phyloP scores from a whole-genome alignment of 2,113 vertebrate genomes.

The Ammodytes dubius region DNA sequence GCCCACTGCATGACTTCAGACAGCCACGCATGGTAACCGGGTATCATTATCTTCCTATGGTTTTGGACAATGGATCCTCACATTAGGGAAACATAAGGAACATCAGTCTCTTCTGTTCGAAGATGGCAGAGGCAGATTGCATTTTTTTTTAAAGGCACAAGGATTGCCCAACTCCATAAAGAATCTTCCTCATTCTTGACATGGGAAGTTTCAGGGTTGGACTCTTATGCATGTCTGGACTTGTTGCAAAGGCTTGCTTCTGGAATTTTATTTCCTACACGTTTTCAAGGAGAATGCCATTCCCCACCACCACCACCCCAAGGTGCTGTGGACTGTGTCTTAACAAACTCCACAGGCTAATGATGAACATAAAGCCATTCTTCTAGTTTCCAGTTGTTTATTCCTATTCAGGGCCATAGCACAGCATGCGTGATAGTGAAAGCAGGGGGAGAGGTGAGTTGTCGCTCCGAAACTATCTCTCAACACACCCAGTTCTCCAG shows the following conservation, averaged over 20 bases:
- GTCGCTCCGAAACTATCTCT: constrained; percentile 1
- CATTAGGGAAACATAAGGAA: constrained; percentile 29
- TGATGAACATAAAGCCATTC: constrained; percentile 7
- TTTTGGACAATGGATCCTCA: constrained; percentile 50
- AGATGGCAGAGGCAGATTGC: constrained; percentile 21
- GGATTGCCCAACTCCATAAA: constrained; percentile 40
- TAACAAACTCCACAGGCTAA: constrained; percentile 1
- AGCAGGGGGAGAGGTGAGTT: constrained; percentile 9
- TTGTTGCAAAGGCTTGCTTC: constrained; percentile 38
- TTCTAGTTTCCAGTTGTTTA: background rate
- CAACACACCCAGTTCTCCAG: constrained; percentile 13
- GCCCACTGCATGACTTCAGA: constrained; percentile 32
- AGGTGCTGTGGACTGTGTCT: background rate
- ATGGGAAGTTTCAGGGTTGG: constrained; percentile 28
- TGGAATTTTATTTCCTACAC: constrained; percentile 9
- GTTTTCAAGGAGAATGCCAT: constrained; percentile 18
- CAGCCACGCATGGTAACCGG: background rate
- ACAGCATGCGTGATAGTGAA: background rate
- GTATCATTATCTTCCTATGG: constrained; percentile 33
- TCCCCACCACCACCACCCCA: constrained; percentile 15
- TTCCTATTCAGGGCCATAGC: background rate
- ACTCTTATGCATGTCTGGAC: constrained; percentile 38
- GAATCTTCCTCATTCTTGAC: constrained; percentile 61
- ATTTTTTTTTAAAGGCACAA: background rate
- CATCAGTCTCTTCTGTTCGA: background rate